Conservation (phyloP, 2,888 invertebrate genomes). For the Acanthopleura granulata region DNA sequence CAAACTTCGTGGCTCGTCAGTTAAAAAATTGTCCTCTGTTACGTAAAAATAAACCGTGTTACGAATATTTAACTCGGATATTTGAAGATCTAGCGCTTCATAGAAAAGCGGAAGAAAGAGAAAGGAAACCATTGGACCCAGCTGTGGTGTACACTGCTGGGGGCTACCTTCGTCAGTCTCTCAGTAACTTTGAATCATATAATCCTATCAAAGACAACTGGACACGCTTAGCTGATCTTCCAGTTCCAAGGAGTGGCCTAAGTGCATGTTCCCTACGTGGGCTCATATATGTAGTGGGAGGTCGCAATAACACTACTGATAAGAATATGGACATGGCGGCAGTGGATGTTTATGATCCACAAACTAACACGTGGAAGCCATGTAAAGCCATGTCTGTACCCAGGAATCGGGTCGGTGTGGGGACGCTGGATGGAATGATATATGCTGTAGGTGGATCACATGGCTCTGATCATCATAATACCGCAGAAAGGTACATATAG, state of each 20-base stretch:
- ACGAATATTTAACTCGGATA: conserved; percentile 90
- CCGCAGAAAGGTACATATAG: conserved; percentile 86
- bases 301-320: conserved; percentile 85
- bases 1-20: conserved; percentile 90
- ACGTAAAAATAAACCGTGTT: conserved; percentile 88
- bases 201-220: conserved; percentile 89
- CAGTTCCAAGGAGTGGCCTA: conserved; percentile 86
- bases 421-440: conserved; percentile 91
- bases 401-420: conserved; percentile 90
- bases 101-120: conserved; percentile 81
- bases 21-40: conserved; percentile 91
- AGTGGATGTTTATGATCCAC: conserved; percentile 89
- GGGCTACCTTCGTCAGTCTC: conserved; percentile 87
- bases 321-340: conserved; percentile 76
- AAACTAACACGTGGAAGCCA: conserved; percentile 87
- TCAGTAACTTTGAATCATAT: conserved; percentile 89
- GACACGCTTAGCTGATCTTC: conserved; percentile 85
- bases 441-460: conserved; percentile 94
- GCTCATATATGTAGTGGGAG: conserved; percentile 92
- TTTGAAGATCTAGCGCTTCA: conserved; percentile 91
- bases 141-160: conserved; percentile 92
- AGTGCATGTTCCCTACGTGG: conserved; percentile 71
- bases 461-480: conserved; percentile 86
- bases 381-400: conserved; percentile 85
- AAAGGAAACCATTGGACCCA: conserved; percentile 85